Evolutionary conservation across 2,113 vertebrate species (phyloP).

Genomic region (Pitta sordida): DNA sequence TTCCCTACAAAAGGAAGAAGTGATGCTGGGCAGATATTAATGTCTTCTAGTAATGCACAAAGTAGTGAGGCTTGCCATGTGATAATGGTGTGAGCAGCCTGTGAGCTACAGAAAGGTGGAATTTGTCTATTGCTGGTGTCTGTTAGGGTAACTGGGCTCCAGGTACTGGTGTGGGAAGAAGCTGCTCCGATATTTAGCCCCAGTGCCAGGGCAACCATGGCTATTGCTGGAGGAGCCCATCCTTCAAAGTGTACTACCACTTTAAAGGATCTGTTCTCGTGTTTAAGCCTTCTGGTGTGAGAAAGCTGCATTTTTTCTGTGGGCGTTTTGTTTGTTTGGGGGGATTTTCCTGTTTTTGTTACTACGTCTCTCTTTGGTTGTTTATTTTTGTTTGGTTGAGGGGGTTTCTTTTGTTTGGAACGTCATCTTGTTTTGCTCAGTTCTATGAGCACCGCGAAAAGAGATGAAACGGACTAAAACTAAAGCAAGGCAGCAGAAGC

Average conservation of each 20-base stretch:
- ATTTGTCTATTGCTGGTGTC: background rate
- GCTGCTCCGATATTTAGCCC: accelerated
- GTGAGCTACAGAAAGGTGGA: background rate
- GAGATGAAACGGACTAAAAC: background rate
- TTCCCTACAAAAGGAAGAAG: background rate
- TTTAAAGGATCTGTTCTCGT: background rate
- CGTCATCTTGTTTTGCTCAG: accelerated
- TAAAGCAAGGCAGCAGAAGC: background rate
- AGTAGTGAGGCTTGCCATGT: background rate
- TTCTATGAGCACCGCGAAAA: accelerated
- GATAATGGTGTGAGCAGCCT: background rate
- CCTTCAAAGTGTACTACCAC: background rate
- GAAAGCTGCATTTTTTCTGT: background rate
- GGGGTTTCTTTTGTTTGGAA: background rate
- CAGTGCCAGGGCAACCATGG: background rate
- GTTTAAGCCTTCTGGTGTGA: background rate
- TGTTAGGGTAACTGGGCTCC: background rate
- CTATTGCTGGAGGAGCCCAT: accelerated
- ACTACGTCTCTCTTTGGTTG: background rate
- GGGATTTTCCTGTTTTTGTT: accelerated
- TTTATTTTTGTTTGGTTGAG: background rate
- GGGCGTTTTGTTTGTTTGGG: background rate
- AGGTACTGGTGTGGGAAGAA: background rate
- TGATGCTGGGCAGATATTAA: background rate
- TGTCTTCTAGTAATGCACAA: background rate